Percentiles rank a stretch among this genome's conserved stretches.
Conservation (phyloP, 2,888 invertebrate genomes). For the Tiliacea aurago region DNA sequence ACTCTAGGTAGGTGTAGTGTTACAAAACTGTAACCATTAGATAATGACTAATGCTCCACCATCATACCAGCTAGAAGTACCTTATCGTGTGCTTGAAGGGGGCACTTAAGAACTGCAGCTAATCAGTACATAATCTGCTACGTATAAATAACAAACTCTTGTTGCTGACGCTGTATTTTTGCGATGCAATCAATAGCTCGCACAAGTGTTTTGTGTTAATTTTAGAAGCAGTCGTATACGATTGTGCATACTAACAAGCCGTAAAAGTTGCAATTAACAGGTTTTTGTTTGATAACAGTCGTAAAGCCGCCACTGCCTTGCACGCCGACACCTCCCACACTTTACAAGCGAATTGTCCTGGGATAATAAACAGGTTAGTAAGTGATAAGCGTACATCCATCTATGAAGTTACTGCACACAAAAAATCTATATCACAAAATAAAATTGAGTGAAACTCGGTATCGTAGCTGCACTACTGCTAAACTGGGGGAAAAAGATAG, state of each 20-base stretch:
- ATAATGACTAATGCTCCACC: background rate
- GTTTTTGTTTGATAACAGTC: constrained; percentile 72
- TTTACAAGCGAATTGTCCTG: constrained; percentile 21
- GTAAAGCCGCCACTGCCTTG: constrained; percentile 30
- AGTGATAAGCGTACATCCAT: constrained; percentile 12
- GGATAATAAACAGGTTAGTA: constrained; percentile 54
- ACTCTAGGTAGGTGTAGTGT: background rate
- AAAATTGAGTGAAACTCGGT: background rate
- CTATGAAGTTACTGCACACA: background rate
- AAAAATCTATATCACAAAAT: background rate
- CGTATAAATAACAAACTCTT: constrained; percentile 61
- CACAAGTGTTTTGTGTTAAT: constrained; percentile 50
- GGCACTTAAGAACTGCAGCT: constrained; percentile 30
- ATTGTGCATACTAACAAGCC: constrained; percentile 76
- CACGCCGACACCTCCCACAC: constrained; percentile 3
- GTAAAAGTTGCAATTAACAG: constrained; percentile 80
- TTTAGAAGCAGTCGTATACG: constrained; percentile 58
- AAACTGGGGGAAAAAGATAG: background rate
- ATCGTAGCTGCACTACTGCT: background rate
- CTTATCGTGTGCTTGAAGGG: constrained; percentile 61
- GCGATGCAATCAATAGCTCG: constrained; percentile 56
- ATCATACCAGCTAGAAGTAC: constrained; percentile 58
- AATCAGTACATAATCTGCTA: constrained; percentile 39
- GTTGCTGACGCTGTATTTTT: constrained; percentile 20
- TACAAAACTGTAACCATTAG: background rate